These are phyloP conservation scores for Euura lappo DNA, from an alignment of 1,140 invertebrate species.

Conservation along the genomic window DNA sequence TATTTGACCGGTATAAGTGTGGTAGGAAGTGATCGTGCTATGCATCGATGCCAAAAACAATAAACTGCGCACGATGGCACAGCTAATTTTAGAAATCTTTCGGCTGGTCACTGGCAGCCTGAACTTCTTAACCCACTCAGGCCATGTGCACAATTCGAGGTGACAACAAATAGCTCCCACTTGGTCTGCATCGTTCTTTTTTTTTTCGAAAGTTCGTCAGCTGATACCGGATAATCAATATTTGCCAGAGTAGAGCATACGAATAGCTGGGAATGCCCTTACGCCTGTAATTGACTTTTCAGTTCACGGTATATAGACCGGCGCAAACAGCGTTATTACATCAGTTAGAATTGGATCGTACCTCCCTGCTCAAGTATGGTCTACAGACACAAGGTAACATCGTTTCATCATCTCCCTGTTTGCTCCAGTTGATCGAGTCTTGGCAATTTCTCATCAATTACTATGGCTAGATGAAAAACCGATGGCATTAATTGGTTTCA, in stretches of 20 bases:
- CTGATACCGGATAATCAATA: background rate
- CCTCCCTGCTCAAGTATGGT: background rate
- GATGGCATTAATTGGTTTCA: background rate
- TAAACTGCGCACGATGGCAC: background rate
- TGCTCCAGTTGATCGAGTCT: background rate
- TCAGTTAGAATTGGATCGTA: background rate
- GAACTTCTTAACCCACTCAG: background rate
- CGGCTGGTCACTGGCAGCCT: background rate
- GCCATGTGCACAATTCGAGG: background rate
- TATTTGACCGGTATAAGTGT: constrained; percentile 1
- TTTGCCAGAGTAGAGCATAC: background rate
- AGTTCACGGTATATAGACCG: background rate
- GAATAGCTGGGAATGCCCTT: background rate
- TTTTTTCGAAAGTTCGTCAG: background rate
- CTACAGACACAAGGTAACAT: background rate
- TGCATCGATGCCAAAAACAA: constrained; percentile 1
- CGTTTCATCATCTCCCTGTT: background rate
- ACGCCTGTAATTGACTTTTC: background rate
- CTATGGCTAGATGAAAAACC: background rate
- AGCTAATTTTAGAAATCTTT: background rate
- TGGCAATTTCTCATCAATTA: constrained; percentile 5
- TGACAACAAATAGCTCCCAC: background rate
- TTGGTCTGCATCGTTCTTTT: background rate
- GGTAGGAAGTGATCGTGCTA: background rate
- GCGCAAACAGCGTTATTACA: background rate